Base-by-base conservation (phyloP, 2,797 vertebrate genomes). In the Delichon dasypus region DNA sequence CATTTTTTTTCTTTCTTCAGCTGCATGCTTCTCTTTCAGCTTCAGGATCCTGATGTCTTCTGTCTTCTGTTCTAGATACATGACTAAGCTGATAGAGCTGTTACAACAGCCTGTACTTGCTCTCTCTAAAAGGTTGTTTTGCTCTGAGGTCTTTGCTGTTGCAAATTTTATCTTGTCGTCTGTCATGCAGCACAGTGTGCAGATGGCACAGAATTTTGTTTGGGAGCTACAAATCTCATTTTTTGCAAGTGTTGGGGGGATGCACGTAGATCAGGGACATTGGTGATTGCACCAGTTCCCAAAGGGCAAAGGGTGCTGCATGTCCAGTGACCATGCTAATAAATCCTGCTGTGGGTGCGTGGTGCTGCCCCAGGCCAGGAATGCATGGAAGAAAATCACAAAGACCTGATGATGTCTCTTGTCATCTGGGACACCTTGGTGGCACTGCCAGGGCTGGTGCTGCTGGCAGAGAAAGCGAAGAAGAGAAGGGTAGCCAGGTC, bases 131-230 rank as follows among this genome's bases (percentile, higher is more conserved):
- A 85, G 72, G 65, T 47, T 94, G 57, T 86, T 85, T 83, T 83
- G 60, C 75, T 93, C 75, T 68, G 57, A 89, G 75, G 71, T 74
- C 89, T 94, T 95, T 29, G 57, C 84, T 90, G 45, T 76, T 88
- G 61, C 87, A 91, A 54, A 89, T 92, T 90, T 89, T 85, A 60
- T 87, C 78, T 87, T 89, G 50, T 94, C 42, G 38, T 80, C 82
- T 96, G 88, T 79, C 79, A 40, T 62, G 51, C 68, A 81, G 57
- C 83, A 72, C 51, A 54, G 75, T 51, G 61, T 61, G 50, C 93
- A 94, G 85, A 88, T 95, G 89, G 88, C 76, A 80, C 42, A 36
- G 75, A 87, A 68, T 70, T 71, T 80, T 88, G 73, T 85, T 92
- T 83, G 81, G 91, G 80, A 95, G 85, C 66, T 89, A 76, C 34